Percentiles rank a stretch among this genome's conserved stretches.
Conservation (phyloP, 2,797 vertebrate genomes). For the Notoglanidium macrostoma region DNA sequence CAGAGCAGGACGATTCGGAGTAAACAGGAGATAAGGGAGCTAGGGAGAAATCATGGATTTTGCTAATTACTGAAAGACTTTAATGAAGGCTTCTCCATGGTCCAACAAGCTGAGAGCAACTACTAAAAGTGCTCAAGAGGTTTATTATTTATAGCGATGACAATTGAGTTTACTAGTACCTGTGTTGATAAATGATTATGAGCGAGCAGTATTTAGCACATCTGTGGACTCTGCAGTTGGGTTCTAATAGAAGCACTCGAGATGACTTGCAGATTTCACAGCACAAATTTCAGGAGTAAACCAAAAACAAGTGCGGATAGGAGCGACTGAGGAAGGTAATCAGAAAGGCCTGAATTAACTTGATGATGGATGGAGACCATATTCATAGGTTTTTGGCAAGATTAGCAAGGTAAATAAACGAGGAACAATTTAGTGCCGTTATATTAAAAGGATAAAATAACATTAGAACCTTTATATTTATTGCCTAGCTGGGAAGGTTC, state of each 20-base stretch:
- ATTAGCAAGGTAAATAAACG: background rate
- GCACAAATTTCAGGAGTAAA: background rate
- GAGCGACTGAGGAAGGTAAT: background rate
- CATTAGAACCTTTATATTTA: background rate
- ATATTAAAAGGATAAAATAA: background rate
- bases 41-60: slow-evolving; percentile 9
- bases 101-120: background rate
- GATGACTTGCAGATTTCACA: background rate
- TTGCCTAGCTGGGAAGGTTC: background rate
- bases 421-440: background rate
- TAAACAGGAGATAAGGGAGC: slow-evolving; percentile 2
- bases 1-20: background rate
- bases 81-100: slow-evolving; percentile 1
- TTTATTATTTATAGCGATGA: slow-evolving; percentile 14
- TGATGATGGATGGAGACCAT: background rate
- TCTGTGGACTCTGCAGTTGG: background rate
- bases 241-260: background rate
- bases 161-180: background rate
- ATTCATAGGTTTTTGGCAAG: background rate
- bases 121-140: background rate
- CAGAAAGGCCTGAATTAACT: background rate
- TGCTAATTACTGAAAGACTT: slow-evolving; percentile 8
- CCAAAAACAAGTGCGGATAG: background rate
- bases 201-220: background rate
- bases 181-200: background rate